phyloP scores from a whole-genome alignment of 2,888 invertebrate genomes.

The Dyspetes luteomarginatus region DNA sequence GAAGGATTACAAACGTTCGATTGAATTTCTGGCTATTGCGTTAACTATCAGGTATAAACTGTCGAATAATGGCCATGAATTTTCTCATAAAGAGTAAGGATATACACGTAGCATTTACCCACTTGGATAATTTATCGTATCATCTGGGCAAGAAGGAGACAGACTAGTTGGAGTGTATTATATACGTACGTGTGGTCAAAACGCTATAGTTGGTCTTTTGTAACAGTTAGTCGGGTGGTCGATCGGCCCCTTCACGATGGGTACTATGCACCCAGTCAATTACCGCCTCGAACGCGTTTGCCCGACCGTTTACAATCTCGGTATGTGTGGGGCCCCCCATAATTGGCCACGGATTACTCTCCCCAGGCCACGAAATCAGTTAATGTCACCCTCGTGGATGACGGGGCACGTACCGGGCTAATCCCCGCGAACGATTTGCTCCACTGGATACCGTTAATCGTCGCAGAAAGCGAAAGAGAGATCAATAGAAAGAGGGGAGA shows the following conservation, averaged over 20 bases:
- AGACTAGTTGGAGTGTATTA: neutral
- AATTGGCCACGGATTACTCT: slow-evolving; percentile 76
- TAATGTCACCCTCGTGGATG: slow-evolving; percentile 74
- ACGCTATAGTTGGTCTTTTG: slow-evolving; percentile 69
- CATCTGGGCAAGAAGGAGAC: neutral
- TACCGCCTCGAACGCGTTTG: slow-evolving; percentile 69
- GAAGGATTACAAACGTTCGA: neutral
- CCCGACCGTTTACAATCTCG: slow-evolving; percentile 69
- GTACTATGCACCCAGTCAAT: slow-evolving; percentile 72
- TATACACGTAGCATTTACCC: neutral
- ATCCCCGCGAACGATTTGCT: slow-evolving; percentile 68
- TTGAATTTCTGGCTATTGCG: no score
- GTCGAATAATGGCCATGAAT: neutral
- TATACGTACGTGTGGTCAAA: slow-evolving; percentile 51
- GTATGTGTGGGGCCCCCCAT: slow-evolving; percentile 63
- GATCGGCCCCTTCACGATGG: slow-evolving; percentile 61
- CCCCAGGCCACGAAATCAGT: slow-evolving; percentile 75
- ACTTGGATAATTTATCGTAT: neutral
- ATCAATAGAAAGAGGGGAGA: slow-evolving; percentile 16
- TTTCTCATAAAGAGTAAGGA: neutral
- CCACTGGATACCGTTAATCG: slow-evolving; percentile 66
- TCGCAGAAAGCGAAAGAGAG: slow-evolving; percentile 39
- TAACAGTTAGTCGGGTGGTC: slow-evolving; percentile 73
- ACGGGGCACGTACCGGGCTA: slow-evolving; percentile 69
- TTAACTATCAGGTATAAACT: no score